A percentile compares a stretch with the other conserved stretches of the same genome.
Evolutionary conservation across 2,113 vertebrate species (phyloP).

Genomic region (Cairina moschata): DNA sequence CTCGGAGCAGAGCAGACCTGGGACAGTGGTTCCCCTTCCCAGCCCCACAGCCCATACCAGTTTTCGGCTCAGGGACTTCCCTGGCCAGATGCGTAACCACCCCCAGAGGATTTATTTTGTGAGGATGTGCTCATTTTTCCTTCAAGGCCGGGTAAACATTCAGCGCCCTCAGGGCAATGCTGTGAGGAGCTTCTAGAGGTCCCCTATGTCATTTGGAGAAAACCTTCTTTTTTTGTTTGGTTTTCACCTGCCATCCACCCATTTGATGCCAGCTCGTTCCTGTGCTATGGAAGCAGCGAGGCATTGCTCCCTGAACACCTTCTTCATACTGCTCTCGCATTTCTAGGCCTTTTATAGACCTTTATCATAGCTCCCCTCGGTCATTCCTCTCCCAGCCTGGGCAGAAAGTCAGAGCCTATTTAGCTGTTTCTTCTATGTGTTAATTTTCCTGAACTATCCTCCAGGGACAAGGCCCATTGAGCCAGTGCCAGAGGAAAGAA

Average conservation of each 20-base stretch:
- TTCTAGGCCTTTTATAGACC: neutral
- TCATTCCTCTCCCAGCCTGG: neutral
- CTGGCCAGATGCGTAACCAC: neutral
- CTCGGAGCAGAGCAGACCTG: rapidly evolving
- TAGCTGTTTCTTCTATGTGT: neutral
- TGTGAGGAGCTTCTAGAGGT: neutral
- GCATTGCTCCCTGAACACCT: neutral
- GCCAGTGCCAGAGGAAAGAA: neutral
- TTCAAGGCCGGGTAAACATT: neutral
- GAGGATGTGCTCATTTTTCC: rapidly evolving
- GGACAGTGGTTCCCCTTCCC: neutral
- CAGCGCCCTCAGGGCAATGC: neutral
- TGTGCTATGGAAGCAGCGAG: neutral
- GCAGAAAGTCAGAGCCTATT: neutral
- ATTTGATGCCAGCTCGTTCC: neutral
- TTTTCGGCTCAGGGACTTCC: neutral
- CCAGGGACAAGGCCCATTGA: neutral
- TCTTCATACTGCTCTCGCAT: neutral
- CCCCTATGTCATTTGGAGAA: neutral
- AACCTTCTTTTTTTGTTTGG: neutral
- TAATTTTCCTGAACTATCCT: neutral
- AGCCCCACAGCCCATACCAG: neutral
- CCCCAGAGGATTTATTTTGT: neutral
- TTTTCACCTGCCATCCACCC: neutral
- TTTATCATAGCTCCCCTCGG: neutral